phyloP scores from a whole-genome alignment of 2,113 vertebrate species.

The Scolopax mira region DNA sequence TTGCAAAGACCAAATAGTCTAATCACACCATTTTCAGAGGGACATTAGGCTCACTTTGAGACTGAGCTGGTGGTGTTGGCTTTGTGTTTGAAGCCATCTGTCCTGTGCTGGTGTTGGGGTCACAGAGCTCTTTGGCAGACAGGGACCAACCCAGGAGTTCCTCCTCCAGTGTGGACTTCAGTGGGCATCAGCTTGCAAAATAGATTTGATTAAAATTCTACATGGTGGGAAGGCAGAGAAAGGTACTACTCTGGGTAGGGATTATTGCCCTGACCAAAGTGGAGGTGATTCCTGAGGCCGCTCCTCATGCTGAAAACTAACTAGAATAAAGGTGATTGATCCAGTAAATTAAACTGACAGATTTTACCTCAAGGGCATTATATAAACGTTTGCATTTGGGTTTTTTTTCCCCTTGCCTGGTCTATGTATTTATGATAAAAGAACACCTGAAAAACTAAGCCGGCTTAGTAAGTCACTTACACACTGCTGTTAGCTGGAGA shows the following conservation, averaged over 20 bases:
- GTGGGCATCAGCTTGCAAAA: neutral
- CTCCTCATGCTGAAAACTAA: neutral
- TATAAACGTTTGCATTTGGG: neutral
- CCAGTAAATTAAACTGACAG: neutral
- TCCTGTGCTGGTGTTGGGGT: rapidly evolving
- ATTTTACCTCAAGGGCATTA: neutral
- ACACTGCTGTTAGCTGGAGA: neutral
- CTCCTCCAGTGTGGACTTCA: neutral
- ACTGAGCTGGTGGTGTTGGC: neutral
- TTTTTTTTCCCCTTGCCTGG: neutral
- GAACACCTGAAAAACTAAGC: neutral
- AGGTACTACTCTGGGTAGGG: rapidly evolving
- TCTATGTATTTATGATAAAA: neutral
- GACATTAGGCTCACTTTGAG: rapidly evolving
- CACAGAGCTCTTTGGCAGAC: neutral
- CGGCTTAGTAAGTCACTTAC: neutral
- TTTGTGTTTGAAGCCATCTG: neutral
- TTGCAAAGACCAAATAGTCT: rapidly evolving
- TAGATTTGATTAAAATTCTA: neutral
- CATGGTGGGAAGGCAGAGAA: neutral
- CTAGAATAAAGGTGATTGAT: neutral
- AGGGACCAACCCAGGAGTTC: neutral
- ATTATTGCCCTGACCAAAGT: neutral
- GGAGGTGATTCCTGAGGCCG: neutral
- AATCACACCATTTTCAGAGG: neutral